Percentiles rank a stretch among this genome's conserved stretches.
Conservation (phyloP, 2,888 invertebrate species). For the Belgica antarctica region DNA sequence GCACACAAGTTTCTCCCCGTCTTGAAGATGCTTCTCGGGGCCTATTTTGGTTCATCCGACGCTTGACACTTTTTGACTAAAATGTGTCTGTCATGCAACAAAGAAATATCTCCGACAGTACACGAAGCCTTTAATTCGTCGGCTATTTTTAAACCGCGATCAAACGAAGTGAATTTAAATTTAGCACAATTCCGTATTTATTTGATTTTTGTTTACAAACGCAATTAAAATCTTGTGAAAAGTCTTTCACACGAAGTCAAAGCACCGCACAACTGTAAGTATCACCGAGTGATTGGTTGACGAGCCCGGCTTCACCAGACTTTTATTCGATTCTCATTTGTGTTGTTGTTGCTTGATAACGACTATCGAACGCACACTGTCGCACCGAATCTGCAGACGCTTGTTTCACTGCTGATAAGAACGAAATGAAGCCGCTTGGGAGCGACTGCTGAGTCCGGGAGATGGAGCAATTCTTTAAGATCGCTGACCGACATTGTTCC, state of each 20-base stretch:
- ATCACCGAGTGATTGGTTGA: conserved; percentile 20
- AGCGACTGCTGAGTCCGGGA: no score
- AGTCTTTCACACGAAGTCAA: background rate
- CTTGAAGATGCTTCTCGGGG: no score
- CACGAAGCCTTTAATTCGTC: no score
- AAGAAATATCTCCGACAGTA: no score
- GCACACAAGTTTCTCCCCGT: no score
- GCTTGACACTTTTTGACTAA: no score
- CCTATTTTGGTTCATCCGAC: no score
- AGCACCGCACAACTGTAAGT: background rate
- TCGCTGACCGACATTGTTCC: no score
- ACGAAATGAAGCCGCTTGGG: no score
- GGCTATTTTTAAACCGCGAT: background rate
- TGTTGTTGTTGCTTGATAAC: conserved; percentile 27
- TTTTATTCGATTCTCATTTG: conserved; percentile 14
- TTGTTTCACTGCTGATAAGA: background rate
- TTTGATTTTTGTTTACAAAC: conserved; percentile 31
- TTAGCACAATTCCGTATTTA: background rate
- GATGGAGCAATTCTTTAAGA: no score
- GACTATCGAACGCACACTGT: background rate
- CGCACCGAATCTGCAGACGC: background rate
- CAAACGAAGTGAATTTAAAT: conserved; percentile 12
- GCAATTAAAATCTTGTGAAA: background rate
- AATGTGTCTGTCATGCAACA: no score
- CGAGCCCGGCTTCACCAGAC: conserved; percentile 30